These are phyloP conservation scores for Bacillus rossius DNA, from an alignment of 1,140 invertebrate species.

Conservation along the genomic window DNA sequence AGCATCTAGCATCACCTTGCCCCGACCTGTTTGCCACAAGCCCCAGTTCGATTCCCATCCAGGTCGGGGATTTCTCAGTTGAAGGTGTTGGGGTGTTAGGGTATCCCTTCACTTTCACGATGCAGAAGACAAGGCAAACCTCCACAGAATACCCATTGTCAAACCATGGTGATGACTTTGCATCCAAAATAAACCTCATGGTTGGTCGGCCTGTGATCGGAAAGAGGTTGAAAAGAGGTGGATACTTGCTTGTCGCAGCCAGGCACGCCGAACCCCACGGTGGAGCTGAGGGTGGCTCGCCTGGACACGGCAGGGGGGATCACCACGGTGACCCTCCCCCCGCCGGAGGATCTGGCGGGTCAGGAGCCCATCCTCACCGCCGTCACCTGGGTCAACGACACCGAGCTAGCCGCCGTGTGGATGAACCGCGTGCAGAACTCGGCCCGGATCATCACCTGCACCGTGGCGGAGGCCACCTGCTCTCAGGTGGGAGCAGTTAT, in stretches of 20 bases:
- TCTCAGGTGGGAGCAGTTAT: slow-evolving; percentile 56
- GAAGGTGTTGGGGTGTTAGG: too few relatives aligned
- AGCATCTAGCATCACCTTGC: too few relatives aligned
- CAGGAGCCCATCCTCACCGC: slow-evolving; percentile 58
- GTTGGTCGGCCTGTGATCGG: too few relatives aligned
- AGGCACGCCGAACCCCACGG: slow-evolving; percentile 7
- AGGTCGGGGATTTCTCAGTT: too few relatives aligned
- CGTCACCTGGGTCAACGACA: slow-evolving; percentile 57
- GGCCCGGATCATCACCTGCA: slow-evolving; percentile 59
- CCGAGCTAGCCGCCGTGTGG: slow-evolving; percentile 56
- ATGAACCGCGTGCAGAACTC: slow-evolving; percentile 63
- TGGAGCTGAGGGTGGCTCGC: background rate
- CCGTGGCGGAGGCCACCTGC: slow-evolving; percentile 50
- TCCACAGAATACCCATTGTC: too few relatives aligned
- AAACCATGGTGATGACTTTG: too few relatives aligned
- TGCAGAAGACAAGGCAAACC: too few relatives aligned
- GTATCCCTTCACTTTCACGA: too few relatives aligned
- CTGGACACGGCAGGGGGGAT: background rate
- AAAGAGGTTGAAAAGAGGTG: too few relatives aligned
- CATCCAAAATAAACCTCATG: too few relatives aligned
- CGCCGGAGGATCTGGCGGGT: slow-evolving; percentile 1
- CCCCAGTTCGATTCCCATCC: too few relatives aligned
- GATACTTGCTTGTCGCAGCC: slow-evolving; percentile 1
- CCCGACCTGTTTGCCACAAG: too few relatives aligned
- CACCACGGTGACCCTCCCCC: background rate